Evolutionary conservation across 2,113 vertebrate genomes (phyloP), one percentile per base, ranked within the genome.

Genomic region (Gulo gulo): DNA sequence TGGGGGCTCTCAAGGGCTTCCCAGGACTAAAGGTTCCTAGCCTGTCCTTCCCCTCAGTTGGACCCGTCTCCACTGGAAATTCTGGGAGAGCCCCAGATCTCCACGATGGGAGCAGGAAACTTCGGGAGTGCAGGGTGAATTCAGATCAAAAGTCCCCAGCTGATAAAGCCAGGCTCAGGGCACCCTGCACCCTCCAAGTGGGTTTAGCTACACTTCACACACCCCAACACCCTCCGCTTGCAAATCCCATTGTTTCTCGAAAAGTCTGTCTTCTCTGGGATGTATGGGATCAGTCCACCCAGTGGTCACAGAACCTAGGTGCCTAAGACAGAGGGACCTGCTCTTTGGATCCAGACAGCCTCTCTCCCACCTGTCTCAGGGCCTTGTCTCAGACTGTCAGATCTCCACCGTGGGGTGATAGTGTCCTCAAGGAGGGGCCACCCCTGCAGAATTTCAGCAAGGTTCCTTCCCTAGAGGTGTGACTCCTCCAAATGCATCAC

Each of bases 121-220:
- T 65, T 81, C 31, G 80, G 84, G 89, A 91, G 20, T 36, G 16
- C 73, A 80, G 86, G 82, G 95, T 95, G 50, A 93, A 94, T 96
- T 95, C 84, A 86, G 45, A 69, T 82, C 59, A 71, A 71, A 96
- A 97, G 91, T 87, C 88, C 80, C 97, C 52, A 61, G 34, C 9
- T 34, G 73, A 39, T 5, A 57, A 91, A 94, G 52, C 67, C 57
- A 94, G 94, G 57, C 52, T 69, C 57, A 31, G 23, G 26, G 18
- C 5, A 14, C 26, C 26, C 34, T 21, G 10, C 1, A 67, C 23
- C 10, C 6, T 23, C 1, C 6, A 2, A 24, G 15, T 61, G 83
- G 39, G 55, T 16, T 81, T 50, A 11, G 23, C 31, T 23, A 47
- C 13, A 26, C 34, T 57, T 7, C 21, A 16, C 15, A 29, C 15